Conservation (phyloP, 2,888 invertebrate species). For the Rhabditophanes sp. region DNA sequence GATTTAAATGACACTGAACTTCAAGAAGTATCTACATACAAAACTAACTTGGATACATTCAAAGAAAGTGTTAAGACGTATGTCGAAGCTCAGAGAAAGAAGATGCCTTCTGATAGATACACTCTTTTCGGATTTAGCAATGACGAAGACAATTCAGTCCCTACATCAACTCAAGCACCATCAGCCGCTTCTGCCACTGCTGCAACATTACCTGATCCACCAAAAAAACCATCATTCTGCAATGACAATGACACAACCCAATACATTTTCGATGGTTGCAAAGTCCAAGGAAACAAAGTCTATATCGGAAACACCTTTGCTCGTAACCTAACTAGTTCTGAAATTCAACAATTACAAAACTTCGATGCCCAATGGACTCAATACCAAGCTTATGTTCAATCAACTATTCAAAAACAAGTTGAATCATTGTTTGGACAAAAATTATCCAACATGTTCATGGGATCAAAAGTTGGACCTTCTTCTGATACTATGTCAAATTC, state of each 20-base stretch:
- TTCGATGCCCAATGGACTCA: no score
- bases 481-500: no score
- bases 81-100: no score
- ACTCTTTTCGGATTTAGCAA: no score
- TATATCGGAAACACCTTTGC: background rate
- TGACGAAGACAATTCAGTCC: no score
- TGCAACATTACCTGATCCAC: conserved; percentile 15
- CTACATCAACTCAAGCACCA: no score
- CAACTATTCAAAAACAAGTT: no score
- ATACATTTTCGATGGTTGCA: conserved; percentile 1
- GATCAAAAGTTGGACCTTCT: no score
- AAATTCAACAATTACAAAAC: no score
- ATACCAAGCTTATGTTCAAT: no score
- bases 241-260: conserved; percentile 9
- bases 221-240: conserved; percentile 38
- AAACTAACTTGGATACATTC: conserved; percentile 17
- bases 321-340: background rate
- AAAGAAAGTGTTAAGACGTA: conserved; percentile 6
- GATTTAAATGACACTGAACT: conserved; percentile 26
- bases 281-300: background rate
- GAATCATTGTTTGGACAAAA: no score
- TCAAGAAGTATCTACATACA: conserved; percentile 11
- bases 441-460: no score
- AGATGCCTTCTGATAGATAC: conserved; percentile 24
- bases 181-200: conserved; percentile 3